A percentile compares a stretch with the other conserved stretches of the same genome.
Conservation (phyloP, 2,113 vertebrate species). For the Tympanuchus pallidicinctus region DNA sequence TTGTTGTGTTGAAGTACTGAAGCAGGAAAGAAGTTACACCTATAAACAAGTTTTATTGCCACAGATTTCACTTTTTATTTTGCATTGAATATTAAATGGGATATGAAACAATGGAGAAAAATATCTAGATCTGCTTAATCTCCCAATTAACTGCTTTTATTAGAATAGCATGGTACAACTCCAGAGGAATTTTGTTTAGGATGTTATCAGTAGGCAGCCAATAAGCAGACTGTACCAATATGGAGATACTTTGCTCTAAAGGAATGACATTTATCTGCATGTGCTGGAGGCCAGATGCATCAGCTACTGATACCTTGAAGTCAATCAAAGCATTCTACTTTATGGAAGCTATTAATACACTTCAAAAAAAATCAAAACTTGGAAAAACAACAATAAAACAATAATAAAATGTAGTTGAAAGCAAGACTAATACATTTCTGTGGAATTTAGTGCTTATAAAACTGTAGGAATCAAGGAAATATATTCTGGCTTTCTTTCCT, state of each 20-base stretch:
- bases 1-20: conserved; percentile 37
- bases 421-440: neutral
- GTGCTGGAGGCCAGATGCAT: neutral
- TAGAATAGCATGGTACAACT: neutral
- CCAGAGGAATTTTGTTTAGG: conserved; percentile 22
- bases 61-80: conserved; percentile 60
- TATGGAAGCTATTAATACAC: conserved; percentile 55
- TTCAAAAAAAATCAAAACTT: conserved; percentile 10
- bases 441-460: conserved; percentile 73
- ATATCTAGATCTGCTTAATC: conserved; percentile 15
- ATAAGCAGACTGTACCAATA: neutral
- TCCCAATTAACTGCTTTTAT: conserved; percentile 14
- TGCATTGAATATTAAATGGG: conserved; percentile 45
- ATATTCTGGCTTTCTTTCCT: conserved; percentile 60
- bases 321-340: conserved; percentile 15
- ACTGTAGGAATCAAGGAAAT: conserved; percentile 55
- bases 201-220: neutral
- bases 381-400: neutral
- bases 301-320: neutral
- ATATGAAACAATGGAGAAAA: neutral
- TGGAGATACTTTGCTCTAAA: neutral
- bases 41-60: conserved; percentile 67
- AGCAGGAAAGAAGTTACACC: conserved; percentile 18
- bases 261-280: neutral
- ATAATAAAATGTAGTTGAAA: conserved; percentile 17